Evolutionary conservation across 2,888 invertebrate species (phyloP), one percentile per base, ranked within the genome.

Genomic region (Cactoblastis cactorum): DNA sequence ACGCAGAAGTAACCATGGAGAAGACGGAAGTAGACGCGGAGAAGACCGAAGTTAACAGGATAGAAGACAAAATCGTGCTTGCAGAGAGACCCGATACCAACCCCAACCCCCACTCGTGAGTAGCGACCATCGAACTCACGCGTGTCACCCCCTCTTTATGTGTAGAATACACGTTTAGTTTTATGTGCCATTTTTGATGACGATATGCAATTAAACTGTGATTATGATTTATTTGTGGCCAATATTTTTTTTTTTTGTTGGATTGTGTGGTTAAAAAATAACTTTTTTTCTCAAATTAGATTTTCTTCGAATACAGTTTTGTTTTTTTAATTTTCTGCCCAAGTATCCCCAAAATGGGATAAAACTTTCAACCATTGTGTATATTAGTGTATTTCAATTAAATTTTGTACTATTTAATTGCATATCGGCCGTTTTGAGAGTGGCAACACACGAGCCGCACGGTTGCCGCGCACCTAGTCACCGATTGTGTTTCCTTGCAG

Each of bases 401-500:
- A 14, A 6, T 37, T 22, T 3, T 17, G 18, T n/a, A 2, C 0
- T 22, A 39, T 28, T 9, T 11, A 17, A 24, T 43, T 43, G 43
- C 43, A 43, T 28, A 43, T 28, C 43, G 8, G 28, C 14, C 28
- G 54, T 56, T 56, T 58, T 49, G 51, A 54, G 52, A 50, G 41
- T 53, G 53, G 58, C 49, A 55, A 53, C 54, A 63, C 58, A 37
- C 56, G 22, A 52, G 15, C 28, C 38, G 37, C 47, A 1, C 67
- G 71, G 65, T 57, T 57, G 67, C 70, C 63, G 67, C 63, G 59
- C 60, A 63, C 71, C 69, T 74, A 77, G 77, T 80, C 78, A 56
- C 68, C 82, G 73, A 74, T 68, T 77, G 67, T 82, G 64, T 80
- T 91, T 91, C 90, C 90, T 92, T 92, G 86, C 95, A 96, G 96